Base-by-base conservation (phyloP, 2,888 invertebrate species). In the Parelbella ahira region DNA sequence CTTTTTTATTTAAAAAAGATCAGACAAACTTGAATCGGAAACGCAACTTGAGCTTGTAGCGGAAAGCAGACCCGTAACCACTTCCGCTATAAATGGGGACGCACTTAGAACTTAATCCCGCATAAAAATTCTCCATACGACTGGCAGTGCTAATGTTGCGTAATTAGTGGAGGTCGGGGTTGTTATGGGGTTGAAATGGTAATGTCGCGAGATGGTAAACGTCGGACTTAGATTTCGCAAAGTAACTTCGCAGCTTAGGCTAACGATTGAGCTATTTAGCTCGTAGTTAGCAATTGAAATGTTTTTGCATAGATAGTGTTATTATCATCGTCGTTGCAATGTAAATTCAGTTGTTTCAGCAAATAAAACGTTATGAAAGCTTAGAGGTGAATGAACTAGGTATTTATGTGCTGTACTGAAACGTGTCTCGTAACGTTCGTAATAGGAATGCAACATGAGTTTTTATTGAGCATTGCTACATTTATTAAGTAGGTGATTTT, bases 131-230 rank as follows among this genome's bases (percentile, higher is more conserved):
- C 23, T 23, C 34, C 21, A 34, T 24, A 47, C 48, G 45, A 50
- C 49, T 33, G 41, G 45, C 45, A 46, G 45, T 48, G 49, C 48
- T 53, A 50, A 50, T 53, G 44, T 36, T 37, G 37, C 25, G 49
- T 53, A 50, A 53, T 53, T 50, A 50, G 46, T 37, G 41, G 42
- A 37, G 37, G 32, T 44, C 18, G 21, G 15, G 23, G 34, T 15
- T 27, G 11, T n/a, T 9, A 18, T 11, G 19, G 19, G 27, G 37
- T 27, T 11, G 37, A 18, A 25, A 19, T 37, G 25, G 37, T 27
- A 27, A 37, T 27, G 27, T 37, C 21, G 27, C 27, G 27, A 25
- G 24, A 34, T 34, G 34, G 37, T 37, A 19, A 19, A 19, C 25
- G 18, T 12, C 12, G 4, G 1, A 11, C 9, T 36, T 10, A 30